A percentile compares a stretch with the other conserved stretches of the same genome.
These are phyloP conservation scores for Alsophila aescularia DNA, from an alignment of 2,888 invertebrate species.

Conservation along the genomic window DNA sequence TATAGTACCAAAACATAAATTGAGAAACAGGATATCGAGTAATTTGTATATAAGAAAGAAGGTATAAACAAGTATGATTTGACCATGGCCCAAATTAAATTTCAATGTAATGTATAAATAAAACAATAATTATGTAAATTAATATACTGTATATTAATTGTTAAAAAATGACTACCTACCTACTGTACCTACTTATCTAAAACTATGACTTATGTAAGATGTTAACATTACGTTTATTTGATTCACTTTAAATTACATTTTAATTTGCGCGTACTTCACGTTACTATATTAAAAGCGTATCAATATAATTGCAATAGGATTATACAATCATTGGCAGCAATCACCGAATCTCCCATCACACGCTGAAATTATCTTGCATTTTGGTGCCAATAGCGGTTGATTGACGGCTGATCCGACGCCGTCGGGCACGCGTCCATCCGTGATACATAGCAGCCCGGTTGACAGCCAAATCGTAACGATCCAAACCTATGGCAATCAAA, in stretches of 20 bases:
- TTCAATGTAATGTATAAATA: too few species aligned
- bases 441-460: slow-evolving; percentile 51
- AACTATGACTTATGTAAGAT: too few species aligned
- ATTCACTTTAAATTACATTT: background rate
- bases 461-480: slow-evolving; percentile 50
- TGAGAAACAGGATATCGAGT: background rate
- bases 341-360: slow-evolving; percentile 64
- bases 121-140: too few species aligned
- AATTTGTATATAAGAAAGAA: background rate
- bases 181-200: too few species aligned
- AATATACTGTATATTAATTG: too few species aligned
- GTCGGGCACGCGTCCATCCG: slow-evolving; percentile 55
- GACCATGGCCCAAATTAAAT: background rate
- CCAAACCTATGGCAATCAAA: slow-evolving; percentile 56
- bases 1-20: background rate
- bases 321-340: slow-evolving; percentile 77
- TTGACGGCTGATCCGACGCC: slow-evolving; percentile 63
- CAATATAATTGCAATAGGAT: slow-evolving; percentile 58
- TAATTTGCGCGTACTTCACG: slow-evolving; percentile 24
- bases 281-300: slow-evolving; percentile 39
- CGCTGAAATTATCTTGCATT: slow-evolving; percentile 71
- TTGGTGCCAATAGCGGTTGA: slow-evolving; percentile 74
- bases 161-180: too few species aligned
- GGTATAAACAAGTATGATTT: background rate
- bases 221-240: too few species aligned